Percentiles rank a stretch among this genome's conserved stretches.
These are phyloP conservation scores for Drosophila athabasca DNA, from an alignment of 1,140 invertebrate genomes.

Conservation along the genomic window DNA sequence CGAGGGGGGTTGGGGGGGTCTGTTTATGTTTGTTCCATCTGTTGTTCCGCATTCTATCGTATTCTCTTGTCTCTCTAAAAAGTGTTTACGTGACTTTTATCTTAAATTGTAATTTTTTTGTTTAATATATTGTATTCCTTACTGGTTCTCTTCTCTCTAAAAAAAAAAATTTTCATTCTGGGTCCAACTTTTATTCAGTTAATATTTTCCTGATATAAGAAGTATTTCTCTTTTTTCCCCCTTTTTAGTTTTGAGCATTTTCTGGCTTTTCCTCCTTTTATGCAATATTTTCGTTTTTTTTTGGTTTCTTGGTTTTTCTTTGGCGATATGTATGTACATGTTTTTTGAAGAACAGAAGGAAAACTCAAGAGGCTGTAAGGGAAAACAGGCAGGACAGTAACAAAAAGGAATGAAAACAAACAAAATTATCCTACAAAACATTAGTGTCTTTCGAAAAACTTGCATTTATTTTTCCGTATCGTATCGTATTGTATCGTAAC, in stretches of 20 bases:
- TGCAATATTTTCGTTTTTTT: constrained; percentile 36
- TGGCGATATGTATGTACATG: constrained; percentile 80
- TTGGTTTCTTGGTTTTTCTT: constrained; percentile 34
- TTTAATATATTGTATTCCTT: constrained; percentile 2
- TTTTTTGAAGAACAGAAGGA: constrained; percentile 34
- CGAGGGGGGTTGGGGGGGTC: constrained; percentile 7
- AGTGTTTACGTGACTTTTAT: constrained; percentile 63
- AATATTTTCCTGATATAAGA: constrained; percentile 65
- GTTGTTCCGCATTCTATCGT: constrained; percentile 41
- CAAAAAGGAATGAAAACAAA: constrained; percentile 32
- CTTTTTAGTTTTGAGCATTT: constrained; percentile 26
- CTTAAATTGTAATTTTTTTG: constrained; percentile 57
- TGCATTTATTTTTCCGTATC: constrained; percentile 62
- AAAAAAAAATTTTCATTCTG: constrained; percentile 72
- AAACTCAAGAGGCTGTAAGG: constrained; percentile 22
- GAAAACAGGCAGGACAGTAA: not conserved
- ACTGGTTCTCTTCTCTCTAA: constrained; percentile 38
- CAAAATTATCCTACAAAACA: constrained; percentile 28
- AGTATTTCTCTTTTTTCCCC: constrained; percentile 19
- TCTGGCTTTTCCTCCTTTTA: constrained; percentile 35
- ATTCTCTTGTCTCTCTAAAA: constrained; percentile 54
- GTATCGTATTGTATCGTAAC: constrained; percentile 30
- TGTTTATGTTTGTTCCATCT: constrained; percentile 58
- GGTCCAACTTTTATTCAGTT: constrained; percentile 77
- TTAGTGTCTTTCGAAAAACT: constrained; percentile 67